These are phyloP conservation scores for Crenichthys baileyi DNA, from an alignment of 2,797 vertebrate genomes.

Conservation along the genomic window DNA sequence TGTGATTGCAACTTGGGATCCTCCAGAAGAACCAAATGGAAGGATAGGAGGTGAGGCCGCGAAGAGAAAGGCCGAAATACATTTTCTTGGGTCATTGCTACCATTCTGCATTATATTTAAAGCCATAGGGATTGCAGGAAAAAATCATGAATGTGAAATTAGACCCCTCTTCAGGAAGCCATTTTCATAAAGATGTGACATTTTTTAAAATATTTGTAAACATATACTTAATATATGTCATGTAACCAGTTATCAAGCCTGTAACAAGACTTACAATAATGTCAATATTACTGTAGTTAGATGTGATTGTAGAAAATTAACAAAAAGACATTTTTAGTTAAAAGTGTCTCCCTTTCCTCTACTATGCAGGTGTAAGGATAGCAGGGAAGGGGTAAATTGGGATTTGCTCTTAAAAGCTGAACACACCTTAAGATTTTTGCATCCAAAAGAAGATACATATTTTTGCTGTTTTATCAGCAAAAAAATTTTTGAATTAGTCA, in stretches of 20 bases:
- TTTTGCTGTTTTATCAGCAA: not conserved
- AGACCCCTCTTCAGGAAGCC: not conserved
- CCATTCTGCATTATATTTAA: not conserved
- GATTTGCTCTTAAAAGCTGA: not conserved
- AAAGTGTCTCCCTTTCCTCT: not conserved
- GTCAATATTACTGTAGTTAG: not conserved
- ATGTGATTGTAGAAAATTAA: not conserved
- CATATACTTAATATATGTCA: too few species aligned
- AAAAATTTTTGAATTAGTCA: not conserved
- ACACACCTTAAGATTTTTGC: not conserved
- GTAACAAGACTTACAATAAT: not conserved
- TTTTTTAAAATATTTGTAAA: too few species aligned
- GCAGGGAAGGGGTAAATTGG: not conserved
- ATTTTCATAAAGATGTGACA: not conserved
- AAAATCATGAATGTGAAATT: not conserved
- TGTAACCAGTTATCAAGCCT: not conserved
- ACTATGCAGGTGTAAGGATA: not conserved
- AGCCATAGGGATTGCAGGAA: not conserved
- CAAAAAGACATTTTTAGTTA: not conserved
- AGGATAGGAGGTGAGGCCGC: constrained; percentile 89
- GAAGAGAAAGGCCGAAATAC: not conserved
- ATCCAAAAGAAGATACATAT: not conserved
- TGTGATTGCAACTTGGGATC: constrained; percentile 92
- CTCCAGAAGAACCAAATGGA: constrained; percentile 91
- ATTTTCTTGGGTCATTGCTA: not conserved